A percentile compares a stretch with the other conserved stretches of the same genome.
Evolutionary conservation across 2,113 vertebrate genomes (phyloP).

Genomic region (Pardalotus punctatus): DNA sequence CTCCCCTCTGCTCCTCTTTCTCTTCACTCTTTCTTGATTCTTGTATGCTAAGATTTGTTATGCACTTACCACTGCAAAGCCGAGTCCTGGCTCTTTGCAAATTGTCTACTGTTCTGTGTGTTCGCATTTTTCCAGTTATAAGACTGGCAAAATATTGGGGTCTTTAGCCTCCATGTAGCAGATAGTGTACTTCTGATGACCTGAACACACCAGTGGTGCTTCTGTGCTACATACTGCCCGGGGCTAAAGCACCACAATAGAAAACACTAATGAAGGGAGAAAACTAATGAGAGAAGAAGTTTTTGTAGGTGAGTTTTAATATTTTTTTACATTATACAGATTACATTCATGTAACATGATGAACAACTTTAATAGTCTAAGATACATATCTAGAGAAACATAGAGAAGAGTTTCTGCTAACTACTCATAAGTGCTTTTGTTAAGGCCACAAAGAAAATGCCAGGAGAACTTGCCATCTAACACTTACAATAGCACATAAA

Average conservation of each 20-base stretch:
- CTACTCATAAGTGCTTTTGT: constrained; percentile 29
- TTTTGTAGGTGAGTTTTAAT: constrained; percentile 62
- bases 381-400: background rate
- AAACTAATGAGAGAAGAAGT: too few relatives aligned
- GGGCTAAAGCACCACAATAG: background rate
- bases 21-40: background rate
- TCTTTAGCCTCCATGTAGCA: background rate
- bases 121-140: background rate
- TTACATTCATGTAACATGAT: constrained; percentile 21
- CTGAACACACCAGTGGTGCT: background rate
- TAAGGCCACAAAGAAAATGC: background rate
- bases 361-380: background rate
- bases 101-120: background rate
- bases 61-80: background rate
- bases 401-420: background rate
- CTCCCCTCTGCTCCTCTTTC: background rate
- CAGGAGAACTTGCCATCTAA: background rate
- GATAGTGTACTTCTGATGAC: background rate
- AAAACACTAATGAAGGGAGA: background rate
- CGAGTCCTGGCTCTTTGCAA: background rate
- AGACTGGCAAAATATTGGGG: background rate
- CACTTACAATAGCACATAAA: background rate
- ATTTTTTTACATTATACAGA: background rate
- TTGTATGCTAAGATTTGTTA: background rate
- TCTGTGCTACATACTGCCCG: background rate